A percentile compares a stretch with the other conserved stretches of the same genome.
Evolutionary conservation across 1,140 invertebrate genomes (phyloP).

Genomic region (Theocolax elegans): DNA sequence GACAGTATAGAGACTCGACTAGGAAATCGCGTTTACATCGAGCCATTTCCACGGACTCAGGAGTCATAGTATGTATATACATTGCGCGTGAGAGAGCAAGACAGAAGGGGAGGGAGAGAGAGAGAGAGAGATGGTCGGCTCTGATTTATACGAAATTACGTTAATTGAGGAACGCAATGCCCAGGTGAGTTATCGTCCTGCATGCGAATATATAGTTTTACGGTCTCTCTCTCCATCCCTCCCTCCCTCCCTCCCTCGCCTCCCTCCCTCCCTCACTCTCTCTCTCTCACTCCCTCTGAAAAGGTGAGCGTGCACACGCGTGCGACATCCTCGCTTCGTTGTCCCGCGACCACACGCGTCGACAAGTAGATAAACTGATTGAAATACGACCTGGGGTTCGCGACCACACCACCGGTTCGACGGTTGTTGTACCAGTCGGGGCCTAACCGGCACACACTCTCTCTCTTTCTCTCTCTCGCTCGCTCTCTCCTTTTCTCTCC

Average conservation of each 20-base stretch:
- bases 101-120: not conserved
- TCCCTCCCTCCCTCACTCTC: constrained; percentile 29
- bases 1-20: too few species aligned
- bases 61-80: too few species aligned
- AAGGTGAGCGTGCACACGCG: not conserved
- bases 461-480: constrained; percentile 11
- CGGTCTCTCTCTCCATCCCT: constrained; percentile 39
- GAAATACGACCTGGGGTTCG: constrained; percentile 65
- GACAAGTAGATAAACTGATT: constrained; percentile 68
- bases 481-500: constrained; percentile 7
- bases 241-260: constrained; percentile 28
- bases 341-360: constrained; percentile 65
- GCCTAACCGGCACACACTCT: too few species aligned
- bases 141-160: constrained; percentile 66
- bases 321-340: not conserved
- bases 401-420: constrained; percentile 48
- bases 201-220: constrained; percentile 59
- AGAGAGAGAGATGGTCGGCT: constrained; percentile 6
- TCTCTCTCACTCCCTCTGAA: constrained; percentile 28
- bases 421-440: too few species aligned
- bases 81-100: not conserved
- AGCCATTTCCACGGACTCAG: too few species aligned
- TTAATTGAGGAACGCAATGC: constrained; percentile 64
- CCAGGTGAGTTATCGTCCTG: constrained; percentile 61
- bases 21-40: too few species aligned